Conservation (phyloP, 2,888 invertebrate species). For the Bombylius major region DNA sequence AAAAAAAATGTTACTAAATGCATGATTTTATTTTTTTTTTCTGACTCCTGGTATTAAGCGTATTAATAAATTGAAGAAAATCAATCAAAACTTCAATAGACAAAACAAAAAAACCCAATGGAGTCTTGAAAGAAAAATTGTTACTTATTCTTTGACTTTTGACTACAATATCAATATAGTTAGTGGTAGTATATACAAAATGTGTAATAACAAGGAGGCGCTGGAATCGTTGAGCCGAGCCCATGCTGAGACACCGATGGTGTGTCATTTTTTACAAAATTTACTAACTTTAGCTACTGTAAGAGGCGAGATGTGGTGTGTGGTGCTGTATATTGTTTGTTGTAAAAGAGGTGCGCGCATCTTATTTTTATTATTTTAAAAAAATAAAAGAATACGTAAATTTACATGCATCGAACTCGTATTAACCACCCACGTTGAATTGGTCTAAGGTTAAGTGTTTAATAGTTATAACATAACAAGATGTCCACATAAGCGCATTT, state of each 20-base stretch:
- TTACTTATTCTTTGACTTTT: background rate
- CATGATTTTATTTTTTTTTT: background rate
- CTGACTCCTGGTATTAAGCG: background rate
- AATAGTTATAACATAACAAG: conserved; percentile 10
- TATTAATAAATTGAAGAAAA: conserved; percentile 8
- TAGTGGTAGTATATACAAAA: background rate
- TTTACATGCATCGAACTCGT: conserved; percentile 8
- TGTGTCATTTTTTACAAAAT: conserved; percentile 7
- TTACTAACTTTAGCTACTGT: conserved; percentile 1
- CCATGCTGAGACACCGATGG: conserved; percentile 11
- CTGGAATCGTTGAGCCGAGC: background rate
- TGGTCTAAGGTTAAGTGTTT: conserved; percentile 11
- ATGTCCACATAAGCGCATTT: conserved; percentile 7
- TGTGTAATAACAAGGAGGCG: background rate
- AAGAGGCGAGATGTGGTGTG: background rate
- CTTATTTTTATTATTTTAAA: background rate
- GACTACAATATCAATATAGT: background rate
- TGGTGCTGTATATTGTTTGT: background rate
- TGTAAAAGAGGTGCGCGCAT: conserved; percentile 6
- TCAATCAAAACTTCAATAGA: conserved; percentile 4
- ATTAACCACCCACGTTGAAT: conserved; percentile 13
- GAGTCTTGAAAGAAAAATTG: background rate
- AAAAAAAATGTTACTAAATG: background rate
- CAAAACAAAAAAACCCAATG: conserved; percentile 1
- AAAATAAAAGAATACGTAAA: too few relatives aligned